Base-by-base conservation (phyloP, 2,888 invertebrate species). In the Caenorhabditis virilis region DNA sequence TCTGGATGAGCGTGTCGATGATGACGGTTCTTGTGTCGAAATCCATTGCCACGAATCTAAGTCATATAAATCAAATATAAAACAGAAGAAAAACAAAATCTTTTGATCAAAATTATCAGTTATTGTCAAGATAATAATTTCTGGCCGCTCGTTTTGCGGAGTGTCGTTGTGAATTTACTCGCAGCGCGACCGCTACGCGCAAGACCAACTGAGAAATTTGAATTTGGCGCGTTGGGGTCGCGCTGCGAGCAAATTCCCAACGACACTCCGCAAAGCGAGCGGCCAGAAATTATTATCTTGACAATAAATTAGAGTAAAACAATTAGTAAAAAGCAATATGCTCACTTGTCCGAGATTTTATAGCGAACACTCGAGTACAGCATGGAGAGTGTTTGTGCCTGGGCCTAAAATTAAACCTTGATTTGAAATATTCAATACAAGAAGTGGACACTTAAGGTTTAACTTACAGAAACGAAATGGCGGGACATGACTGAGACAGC, bases 31-130 rank as follows among this genome's bases (percentile, higher is more conserved):
- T 27, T 46, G 46, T 46, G 5, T 46, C 26, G 27, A 46, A 27
- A 46, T 46, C 46, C 46, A 46, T 26, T 46, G 46, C 46, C 16
- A 15, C 26, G 46, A 27, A 46, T 46, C 46, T 46, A 46, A 46
- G 46, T n/a, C 30, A 46, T 46, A 11, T 25, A 46, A 25, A 27
- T 46, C n/a, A 46, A 46, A 27, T 27, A 46, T 46, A 25, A 27
- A 46, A 46, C n/a, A 46, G 18, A 46, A 46, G 26, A 30, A 46
- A 46, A 46, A 46, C n/a, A 27, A 26, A 23, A 22, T 18, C 42
- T 42, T 42, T 42, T 42, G 42, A 42, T 42, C 22, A 42, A 42
- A 42, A 42, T 42, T 42, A 42, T 42, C 42, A 42, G 22, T 42
- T 42, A n/a, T n/a, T n/a, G n/a, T n/a, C n/a, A n/a, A n/a, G n/a